These are phyloP conservation scores for Stegodyphus dumicola DNA, from an alignment of 1,140 invertebrate species.

Conservation along the genomic window DNA sequence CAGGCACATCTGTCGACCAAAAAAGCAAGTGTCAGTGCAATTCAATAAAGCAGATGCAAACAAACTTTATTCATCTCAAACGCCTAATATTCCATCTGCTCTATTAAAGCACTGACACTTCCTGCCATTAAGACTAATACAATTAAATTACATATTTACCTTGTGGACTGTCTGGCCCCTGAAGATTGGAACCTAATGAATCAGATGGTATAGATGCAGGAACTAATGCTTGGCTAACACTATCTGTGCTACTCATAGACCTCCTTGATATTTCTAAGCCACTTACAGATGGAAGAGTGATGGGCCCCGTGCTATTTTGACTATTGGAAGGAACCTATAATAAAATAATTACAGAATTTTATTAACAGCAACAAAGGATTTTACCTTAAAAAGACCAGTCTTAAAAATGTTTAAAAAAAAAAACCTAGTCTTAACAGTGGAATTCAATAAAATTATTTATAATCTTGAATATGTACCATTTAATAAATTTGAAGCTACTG, in stretches of 20 bases:
- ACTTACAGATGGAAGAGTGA: constrained; percentile 57
- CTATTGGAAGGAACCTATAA: constrained; percentile 59
- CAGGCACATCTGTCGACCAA: constrained; percentile 54
- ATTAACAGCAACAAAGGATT: not conserved
- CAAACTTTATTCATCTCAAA: constrained; percentile 21
- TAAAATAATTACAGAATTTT: not conserved
- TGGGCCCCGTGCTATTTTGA: constrained; percentile 57
- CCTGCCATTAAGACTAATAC: constrained; percentile 31
- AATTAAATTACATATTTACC: constrained; percentile 21
- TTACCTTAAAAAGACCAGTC: too few species aligned
- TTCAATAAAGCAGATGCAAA: constrained; percentile 55
- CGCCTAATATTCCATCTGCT: constrained; percentile 48
- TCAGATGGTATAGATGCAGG: constrained; percentile 46
- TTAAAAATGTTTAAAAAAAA: too few species aligned
- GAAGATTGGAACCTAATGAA: constrained; percentile 58
- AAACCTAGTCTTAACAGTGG: not conserved
- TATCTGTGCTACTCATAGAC: constrained; percentile 59
- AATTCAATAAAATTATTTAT: not conserved
- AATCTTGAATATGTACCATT: not conserved
- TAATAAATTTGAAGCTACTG: not conserved
- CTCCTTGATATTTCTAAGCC: constrained; percentile 60
- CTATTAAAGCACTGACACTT: constrained; percentile 56
- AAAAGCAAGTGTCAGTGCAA: constrained; percentile 55
- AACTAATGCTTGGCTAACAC: constrained; percentile 56
- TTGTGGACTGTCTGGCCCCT: constrained; percentile 56